A percentile compares a stretch with the other conserved stretches of the same genome.
phyloP scores from a whole-genome alignment of 2,113 vertebrate species.

The Epinephelus lanceolatus region DNA sequence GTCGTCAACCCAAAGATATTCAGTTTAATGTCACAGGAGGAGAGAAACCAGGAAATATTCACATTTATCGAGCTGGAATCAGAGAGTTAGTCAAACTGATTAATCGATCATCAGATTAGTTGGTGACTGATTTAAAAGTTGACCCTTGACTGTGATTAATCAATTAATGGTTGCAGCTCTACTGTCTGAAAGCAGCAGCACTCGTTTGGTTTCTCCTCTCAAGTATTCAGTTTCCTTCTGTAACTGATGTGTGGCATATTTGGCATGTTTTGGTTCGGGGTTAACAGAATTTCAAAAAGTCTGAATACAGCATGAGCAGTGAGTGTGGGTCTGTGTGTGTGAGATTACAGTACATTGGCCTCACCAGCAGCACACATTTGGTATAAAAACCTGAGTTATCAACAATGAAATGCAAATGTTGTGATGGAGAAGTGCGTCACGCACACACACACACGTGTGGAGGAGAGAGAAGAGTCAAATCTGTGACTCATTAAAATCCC shows the following conservation, averaged over 20 bases:
- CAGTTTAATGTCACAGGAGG: no score
- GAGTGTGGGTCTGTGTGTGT: neutral
- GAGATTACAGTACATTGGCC: constrained; percentile 19
- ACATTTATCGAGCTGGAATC: no score
- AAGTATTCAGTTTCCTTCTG: neutral
- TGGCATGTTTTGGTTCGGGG: neutral
- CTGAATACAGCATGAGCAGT: neutral
- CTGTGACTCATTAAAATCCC: constrained; percentile 68
- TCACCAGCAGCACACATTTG: neutral
- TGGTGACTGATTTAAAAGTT: no score
- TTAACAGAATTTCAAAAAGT: constrained; percentile 18
- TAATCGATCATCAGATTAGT: no score
- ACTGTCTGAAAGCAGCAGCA: no score
- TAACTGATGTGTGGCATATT: neutral
- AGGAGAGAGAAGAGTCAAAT: constrained; percentile 18
- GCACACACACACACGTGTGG: neutral
- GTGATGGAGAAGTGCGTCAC: constrained; percentile 30
- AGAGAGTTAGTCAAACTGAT: no score
- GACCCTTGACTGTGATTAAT: no score
- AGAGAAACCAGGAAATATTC: no score
- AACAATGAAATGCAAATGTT: constrained; percentile 49
- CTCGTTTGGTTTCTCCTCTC: neutral
- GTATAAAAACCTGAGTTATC: constrained; percentile 1
- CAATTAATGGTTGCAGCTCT: no score
- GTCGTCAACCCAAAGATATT: no score